Base-by-base conservation (phyloP, 2,797 vertebrate genomes). In the Loris lydekkerianus region DNA sequence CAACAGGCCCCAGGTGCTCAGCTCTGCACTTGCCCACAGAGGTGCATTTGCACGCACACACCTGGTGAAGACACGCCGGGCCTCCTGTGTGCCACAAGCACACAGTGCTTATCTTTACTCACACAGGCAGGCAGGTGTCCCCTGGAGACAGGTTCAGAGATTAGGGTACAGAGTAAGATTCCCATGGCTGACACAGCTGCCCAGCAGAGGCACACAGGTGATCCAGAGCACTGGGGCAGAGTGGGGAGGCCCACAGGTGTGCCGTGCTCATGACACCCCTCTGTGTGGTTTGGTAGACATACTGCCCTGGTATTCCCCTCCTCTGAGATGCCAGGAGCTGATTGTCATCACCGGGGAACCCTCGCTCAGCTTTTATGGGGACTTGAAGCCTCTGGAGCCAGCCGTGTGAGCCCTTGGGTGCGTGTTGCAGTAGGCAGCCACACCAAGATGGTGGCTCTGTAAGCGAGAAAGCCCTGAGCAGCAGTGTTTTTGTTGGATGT, bases 341-440 rank as follows among this genome's bases (percentile, higher is more conserved):
- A 6, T 89, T 31, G 49, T 65, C 75, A 43, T 29, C n/a, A 18
- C 3, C 8, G 13, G 65, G n/a, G 46, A 70, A 14, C 40, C 40
- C 34, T 89, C 21, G 72, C 25, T 67, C 10, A 2, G 17, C 14
- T 4, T 53, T 53, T 53, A 53, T 14, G 4, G 49, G 49, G 49
- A 53, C 49, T 84, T 3, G 14, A 2, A 37, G 43, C 43, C 5
- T 10, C 25, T 27, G n/a, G 63, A n/a, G 5, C 49, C 43, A 13
- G 0, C 11, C 0, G 46, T 31, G 27, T 15, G 63, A 80, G 23
- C 8, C 0, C 73, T 7, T 61, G 76, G 70, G 31, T 70, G 3
- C 49, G 10, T 20, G 2, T 0, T 40, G 5, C 21, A 9, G 6
- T 13, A 17, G 17, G 31, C 13, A 9, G 60, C 89, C 11, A 0